Evolutionary conservation across 2,888 invertebrate genomes (phyloP).

Genomic region (Catocala nupta): DNA sequence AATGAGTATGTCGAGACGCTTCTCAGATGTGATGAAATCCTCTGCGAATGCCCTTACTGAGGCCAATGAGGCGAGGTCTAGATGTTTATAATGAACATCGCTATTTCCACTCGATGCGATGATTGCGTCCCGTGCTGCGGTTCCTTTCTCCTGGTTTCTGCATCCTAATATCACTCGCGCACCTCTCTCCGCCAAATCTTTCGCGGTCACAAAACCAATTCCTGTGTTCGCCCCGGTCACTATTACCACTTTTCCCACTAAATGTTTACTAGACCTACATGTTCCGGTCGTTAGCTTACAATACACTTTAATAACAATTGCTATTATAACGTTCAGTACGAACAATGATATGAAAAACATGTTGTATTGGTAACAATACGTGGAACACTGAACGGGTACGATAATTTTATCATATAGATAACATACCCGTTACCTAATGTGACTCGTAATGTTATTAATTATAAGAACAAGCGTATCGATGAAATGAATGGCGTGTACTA

Average conservation of each 20-base stretch:
- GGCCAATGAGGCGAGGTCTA: conserved; percentile 84
- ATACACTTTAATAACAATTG: conserved; percentile 49
- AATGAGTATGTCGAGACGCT: conserved; percentile 86
- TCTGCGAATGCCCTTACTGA: conserved; percentile 89
- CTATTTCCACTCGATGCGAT: conserved; percentile 61
- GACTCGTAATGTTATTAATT: too few relatives aligned
- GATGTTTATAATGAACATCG: conserved; percentile 71
- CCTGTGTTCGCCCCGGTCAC: conserved; percentile 95
- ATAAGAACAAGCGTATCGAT: too few relatives aligned
- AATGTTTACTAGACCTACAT: conserved; percentile 66
- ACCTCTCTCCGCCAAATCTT: conserved; percentile 90
- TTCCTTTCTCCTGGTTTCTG: conserved; percentile 90
- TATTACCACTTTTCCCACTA: conserved; percentile 94
- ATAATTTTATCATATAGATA: conserved; percentile 30
- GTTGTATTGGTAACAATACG: conserved; percentile 11
- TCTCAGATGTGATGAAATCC: conserved; percentile 82
- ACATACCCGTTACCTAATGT: conserved; percentile 6
- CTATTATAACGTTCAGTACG: conserved; percentile 32
- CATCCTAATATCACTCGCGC: conserved; percentile 94
- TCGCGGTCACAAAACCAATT: conserved; percentile 92
- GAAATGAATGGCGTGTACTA: too few relatives aligned
- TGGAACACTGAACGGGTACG: conserved; percentile 27
- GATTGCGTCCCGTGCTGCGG: conserved; percentile 76
- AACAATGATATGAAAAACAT: conserved; percentile 55
- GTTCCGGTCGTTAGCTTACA: conserved; percentile 63